Percentiles rank a stretch among this genome's conserved stretches.
Conservation (phyloP, 1,140 invertebrate species). For the Micrasema longulum region DNA sequence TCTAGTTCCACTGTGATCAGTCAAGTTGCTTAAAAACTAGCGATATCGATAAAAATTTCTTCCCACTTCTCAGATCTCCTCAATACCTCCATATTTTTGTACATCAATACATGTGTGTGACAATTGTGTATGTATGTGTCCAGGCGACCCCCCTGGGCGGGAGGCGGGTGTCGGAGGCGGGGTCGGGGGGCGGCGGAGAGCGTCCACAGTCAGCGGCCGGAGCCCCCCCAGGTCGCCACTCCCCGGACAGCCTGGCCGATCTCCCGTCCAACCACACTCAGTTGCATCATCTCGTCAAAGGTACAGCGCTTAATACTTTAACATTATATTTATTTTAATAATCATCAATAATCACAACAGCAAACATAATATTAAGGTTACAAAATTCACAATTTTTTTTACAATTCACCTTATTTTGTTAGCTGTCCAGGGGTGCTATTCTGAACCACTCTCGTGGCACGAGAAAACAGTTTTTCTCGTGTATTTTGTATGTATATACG, state of each 20-base stretch:
- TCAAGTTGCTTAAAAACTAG: too few species aligned
- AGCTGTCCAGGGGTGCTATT: too few species aligned
- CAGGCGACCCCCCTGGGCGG: conserved; percentile 51
- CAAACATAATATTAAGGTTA: neutral
- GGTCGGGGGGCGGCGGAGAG: conserved; percentile 33
- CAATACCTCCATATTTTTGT: neutral
- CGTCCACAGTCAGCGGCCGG: conserved; percentile 50
- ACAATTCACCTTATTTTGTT: neutral
- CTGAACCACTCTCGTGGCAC: too few species aligned
- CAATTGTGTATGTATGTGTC: neutral
- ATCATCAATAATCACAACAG: too few species aligned
- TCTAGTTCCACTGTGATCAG: too few species aligned
- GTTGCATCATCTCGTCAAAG: conserved; percentile 51
- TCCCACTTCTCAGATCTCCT: too few species aligned
- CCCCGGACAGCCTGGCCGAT: conserved; percentile 50
- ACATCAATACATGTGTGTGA: neutral
- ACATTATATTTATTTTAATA: neutral
- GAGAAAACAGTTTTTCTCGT: too few species aligned
- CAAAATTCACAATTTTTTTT: neutral
- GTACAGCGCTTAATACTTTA: conserved; percentile 32
- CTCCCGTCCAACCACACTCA: conserved; percentile 51
- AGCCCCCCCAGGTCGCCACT: conserved; percentile 46
- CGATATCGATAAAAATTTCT: too few species aligned
- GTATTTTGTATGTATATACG: too few species aligned
- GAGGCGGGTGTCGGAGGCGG: conserved; percentile 46